A percentile compares a stretch with the other conserved stretches of the same genome.
These are phyloP conservation scores for Dufourea novaeangliae DNA, from an alignment of 1,140 invertebrate genomes.

Conservation along the genomic window DNA sequence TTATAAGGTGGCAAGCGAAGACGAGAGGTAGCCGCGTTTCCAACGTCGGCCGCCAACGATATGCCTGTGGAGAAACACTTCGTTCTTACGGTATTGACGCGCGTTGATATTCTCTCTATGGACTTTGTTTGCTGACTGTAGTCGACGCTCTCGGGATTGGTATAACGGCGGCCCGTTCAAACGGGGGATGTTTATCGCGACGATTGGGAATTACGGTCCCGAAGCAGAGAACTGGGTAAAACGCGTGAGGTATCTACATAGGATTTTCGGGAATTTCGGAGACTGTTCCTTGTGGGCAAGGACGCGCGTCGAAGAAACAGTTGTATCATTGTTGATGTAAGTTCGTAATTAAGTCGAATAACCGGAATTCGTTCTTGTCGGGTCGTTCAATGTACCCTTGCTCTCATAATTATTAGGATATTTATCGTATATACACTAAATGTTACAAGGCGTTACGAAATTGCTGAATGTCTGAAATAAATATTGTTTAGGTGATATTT, in stretches of 20 bases:
- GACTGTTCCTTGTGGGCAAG: not conserved
- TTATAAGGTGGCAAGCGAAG: slow-evolving; percentile 61
- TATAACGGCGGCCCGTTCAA: not conserved
- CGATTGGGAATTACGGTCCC: not conserved
- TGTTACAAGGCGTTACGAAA: too few species aligned
- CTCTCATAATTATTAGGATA: too few species aligned
- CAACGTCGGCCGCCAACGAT: slow-evolving; percentile 34
- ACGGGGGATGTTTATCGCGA: not conserved
- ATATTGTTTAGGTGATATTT: too few species aligned
- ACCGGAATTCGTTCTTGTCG: slow-evolving; percentile 19
- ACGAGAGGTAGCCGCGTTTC: slow-evolving; percentile 52
- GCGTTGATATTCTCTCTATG: not conserved
- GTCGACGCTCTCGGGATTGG: not conserved
- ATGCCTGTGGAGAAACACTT: slow-evolving; percentile 21
- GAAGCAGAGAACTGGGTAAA: not conserved
- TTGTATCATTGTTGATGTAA: not conserved
- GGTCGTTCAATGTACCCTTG: not conserved
- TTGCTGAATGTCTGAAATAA: too few species aligned
- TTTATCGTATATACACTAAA: too few species aligned
- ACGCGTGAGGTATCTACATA: not conserved
- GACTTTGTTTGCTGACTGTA: not conserved
- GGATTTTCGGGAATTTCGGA: not conserved
- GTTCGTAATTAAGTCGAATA: slow-evolving; percentile 25
- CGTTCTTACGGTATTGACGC: slow-evolving; percentile 1
- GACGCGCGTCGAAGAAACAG: not conserved